Evolutionary conservation across 2,888 invertebrate species (phyloP).

Genomic region (Tachina fera): DNA sequence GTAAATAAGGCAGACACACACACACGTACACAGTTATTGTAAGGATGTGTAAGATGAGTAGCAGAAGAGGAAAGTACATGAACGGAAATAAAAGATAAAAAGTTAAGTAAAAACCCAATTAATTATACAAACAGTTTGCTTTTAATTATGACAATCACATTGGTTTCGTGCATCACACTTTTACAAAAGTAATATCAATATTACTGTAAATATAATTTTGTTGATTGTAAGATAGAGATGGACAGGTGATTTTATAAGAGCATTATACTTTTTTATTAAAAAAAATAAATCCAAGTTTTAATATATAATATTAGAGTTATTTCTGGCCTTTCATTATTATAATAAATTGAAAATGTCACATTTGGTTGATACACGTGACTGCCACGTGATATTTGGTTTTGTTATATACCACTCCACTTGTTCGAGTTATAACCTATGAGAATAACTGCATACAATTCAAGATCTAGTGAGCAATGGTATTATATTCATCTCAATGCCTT

Average conservation of each 20-base stretch:
- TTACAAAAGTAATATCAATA: neutral
- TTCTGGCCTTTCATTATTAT: too few species aligned
- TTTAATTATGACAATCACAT: slow-evolving; percentile 56
- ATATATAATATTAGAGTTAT: too few species aligned
- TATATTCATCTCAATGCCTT: too few species aligned
- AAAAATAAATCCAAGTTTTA: too few species aligned
- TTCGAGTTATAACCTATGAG: too few species aligned
- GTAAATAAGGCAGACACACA: slow-evolving; percentile 20
- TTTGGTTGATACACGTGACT: too few species aligned
- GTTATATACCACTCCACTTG: too few species aligned
- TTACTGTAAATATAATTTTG: neutral
- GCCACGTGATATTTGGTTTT: too few species aligned
- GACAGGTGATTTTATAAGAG: neutral
- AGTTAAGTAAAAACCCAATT: slow-evolving; percentile 63
- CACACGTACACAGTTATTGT: neutral
- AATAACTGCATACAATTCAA: too few species aligned
- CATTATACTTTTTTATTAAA: too few species aligned
- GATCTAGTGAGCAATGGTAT: too few species aligned
- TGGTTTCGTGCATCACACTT: neutral
- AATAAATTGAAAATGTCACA: too few species aligned
- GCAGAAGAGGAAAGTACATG: slow-evolving; percentile 21
- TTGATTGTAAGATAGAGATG: slow-evolving; percentile 9
- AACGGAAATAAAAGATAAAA: slow-evolving; percentile 60
- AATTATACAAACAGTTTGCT: slow-evolving; percentile 59
- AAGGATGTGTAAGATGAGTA: neutral